phyloP scores from a whole-genome alignment of 2,113 vertebrate genomes.

The Poicephalus gulielmi region DNA sequence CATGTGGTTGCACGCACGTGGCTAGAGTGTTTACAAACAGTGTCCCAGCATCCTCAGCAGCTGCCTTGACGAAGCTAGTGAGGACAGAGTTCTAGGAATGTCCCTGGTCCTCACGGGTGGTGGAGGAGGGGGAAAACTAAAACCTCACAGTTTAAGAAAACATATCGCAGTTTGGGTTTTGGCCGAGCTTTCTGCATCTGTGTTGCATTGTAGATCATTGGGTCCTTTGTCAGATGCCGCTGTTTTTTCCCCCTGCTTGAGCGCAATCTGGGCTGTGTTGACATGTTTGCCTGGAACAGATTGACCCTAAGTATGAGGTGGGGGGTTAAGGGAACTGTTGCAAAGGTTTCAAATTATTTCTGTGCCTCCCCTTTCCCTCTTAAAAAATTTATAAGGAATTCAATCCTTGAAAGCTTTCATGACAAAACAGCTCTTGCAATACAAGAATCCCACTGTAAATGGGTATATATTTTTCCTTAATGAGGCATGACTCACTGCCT shows the following conservation, averaged over 20 bases:
- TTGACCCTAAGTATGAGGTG: background rate
- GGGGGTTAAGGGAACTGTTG: background rate
- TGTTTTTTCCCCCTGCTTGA: background rate
- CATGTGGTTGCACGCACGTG: constrained; percentile 40
- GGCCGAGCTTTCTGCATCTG: constrained; percentile 15
- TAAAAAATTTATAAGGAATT: background rate
- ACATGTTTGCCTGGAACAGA: background rate
- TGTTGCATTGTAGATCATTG: background rate
- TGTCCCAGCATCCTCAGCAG: constrained; percentile 39
- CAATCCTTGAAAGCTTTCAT: background rate
- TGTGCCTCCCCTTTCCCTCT: background rate
- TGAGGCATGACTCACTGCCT: constrained; percentile 15
- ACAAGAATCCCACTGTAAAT: background rate
- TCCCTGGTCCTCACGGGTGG: background rate
- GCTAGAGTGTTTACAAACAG: constrained; percentile 61
- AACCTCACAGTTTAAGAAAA: background rate
- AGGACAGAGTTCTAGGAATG: constrained; percentile 32
- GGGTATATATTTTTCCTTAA: constrained; percentile 17
- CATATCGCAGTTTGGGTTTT: background rate
- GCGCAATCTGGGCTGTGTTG: background rate
- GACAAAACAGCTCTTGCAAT: background rate
- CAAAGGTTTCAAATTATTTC: background rate
- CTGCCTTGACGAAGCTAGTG: background rate
- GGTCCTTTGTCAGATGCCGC: background rate
- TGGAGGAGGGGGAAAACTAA: background rate